Conservation (phyloP, 2,888 invertebrate genomes). For the Acronicta aceris region DNA sequence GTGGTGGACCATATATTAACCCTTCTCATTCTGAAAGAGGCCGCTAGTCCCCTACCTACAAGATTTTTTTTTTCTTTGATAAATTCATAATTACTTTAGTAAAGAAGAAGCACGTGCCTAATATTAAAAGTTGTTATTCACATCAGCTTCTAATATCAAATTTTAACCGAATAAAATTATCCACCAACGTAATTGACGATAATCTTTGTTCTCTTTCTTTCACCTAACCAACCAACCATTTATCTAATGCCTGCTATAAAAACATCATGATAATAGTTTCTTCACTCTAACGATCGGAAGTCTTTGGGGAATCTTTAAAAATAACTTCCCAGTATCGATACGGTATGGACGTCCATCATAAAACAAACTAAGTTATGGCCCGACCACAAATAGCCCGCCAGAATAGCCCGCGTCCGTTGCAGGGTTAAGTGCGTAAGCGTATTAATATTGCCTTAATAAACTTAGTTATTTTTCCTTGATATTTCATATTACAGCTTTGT, state of each 20-base stretch:
- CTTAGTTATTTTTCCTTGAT: conserved; percentile 4
- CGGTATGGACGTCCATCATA: conserved; percentile 47
- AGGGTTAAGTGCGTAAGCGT: conserved; percentile 39
- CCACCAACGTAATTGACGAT: conserved; percentile 5
- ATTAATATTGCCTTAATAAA: conserved; percentile 28
- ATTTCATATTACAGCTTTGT: neutral
- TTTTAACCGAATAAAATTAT: neutral
- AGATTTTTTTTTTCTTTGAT: too few relatives aligned
- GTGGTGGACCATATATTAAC: too few relatives aligned
- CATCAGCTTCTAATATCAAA: neutral
- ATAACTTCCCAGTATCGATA: conserved; percentile 41
- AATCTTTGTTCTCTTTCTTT: conserved; percentile 21
- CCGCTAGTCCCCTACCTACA: too few relatives aligned
- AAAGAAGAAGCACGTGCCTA: too few relatives aligned
- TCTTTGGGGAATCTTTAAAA: conserved; percentile 43
- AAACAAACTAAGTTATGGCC: conserved; percentile 50
- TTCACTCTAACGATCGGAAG: conserved; percentile 35
- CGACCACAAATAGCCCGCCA: conserved; percentile 43
- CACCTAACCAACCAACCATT: conserved; percentile 28
- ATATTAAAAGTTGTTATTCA: neutral
- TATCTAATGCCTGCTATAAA: conserved; percentile 30
- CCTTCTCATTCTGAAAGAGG: too few relatives aligned
- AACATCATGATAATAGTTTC: conserved; percentile 44
- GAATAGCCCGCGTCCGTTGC: conserved; percentile 42
- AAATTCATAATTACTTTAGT: too few relatives aligned